A percentile compares a stretch with the other conserved stretches of the same genome.
Conservation (phyloP, 2,797 vertebrate species). For the Oophaga sylvatica region DNA sequence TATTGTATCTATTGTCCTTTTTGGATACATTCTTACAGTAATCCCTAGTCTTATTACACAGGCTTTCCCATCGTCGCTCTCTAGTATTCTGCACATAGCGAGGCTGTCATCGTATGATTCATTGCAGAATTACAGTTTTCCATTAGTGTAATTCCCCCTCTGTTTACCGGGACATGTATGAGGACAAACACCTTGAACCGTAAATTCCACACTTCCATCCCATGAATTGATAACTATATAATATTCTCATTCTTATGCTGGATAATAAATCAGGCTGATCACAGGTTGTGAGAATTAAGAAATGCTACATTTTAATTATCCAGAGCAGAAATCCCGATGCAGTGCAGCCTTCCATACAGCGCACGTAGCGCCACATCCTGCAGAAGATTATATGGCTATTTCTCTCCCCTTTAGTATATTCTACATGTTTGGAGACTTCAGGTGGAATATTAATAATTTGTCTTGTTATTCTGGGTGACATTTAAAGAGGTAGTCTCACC, state of each 20-base stretch:
- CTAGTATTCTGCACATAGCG: neutral
- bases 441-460: neutral
- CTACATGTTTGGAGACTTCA: neutral
- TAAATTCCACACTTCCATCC: neutral
- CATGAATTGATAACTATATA: conserved; percentile 42
- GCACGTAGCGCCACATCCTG: neutral
- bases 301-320: neutral
- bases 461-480: neutral
- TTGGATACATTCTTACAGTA: too few species aligned
- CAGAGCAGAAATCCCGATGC: neutral
- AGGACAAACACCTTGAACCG: conserved; percentile 35
- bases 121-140: neutral
- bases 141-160: conserved; percentile 39
- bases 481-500: neutral
- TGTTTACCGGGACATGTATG: conserved; percentile 4
- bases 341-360: neutral
- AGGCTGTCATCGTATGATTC: conserved; percentile 5
- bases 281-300: neutral
- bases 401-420: neutral
- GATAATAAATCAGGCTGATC: conserved; percentile 41
- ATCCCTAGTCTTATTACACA: neutral
- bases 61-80: neutral
- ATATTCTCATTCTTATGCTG: neutral
- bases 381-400: neutral
- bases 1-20: neutral